A percentile compares a stretch with the other conserved stretches of the same genome.
phyloP scores from a whole-genome alignment of 2,888 invertebrate genomes.

The Agrilus mali region DNA sequence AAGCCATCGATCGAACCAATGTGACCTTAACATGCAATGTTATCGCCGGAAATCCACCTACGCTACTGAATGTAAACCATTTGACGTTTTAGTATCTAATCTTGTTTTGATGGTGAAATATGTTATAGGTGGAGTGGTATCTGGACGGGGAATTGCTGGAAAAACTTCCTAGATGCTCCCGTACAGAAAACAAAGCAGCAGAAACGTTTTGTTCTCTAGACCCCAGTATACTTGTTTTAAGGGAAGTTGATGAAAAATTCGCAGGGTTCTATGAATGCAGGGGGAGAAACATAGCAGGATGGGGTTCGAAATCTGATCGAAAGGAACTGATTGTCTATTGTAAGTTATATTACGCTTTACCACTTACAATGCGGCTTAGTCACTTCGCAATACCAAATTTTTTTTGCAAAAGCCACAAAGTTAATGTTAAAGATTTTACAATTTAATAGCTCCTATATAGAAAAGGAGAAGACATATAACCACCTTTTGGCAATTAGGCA shows the following conservation, averaged over 20 bases:
- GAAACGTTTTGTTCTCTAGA: conserved; percentile 71
- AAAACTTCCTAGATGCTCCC: conserved; percentile 71
- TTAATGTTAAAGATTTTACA: no score
- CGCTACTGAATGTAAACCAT: conserved; percentile 48
- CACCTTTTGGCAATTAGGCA: no score
- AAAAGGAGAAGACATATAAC: no score
- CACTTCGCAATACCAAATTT: no score
- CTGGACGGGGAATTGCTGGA: conserved; percentile 71
- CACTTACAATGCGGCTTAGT: no score
- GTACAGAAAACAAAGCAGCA: conserved; percentile 35
- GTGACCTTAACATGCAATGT: conserved; percentile 75
- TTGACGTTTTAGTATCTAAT: conserved; percentile 4
- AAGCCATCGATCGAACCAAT: conserved; percentile 65
- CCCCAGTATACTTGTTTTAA: conserved; percentile 71
- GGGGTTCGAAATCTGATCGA: conserved; percentile 68
- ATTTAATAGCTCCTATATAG: no score
- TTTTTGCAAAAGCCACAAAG: no score
- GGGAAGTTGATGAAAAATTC: conserved; percentile 76
- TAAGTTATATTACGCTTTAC: conserved; percentile 36
- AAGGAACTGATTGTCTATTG: conserved; percentile 72
- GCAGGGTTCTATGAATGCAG: conserved; percentile 91
- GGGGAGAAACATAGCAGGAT: conserved; percentile 79
- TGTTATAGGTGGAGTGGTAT: conserved; percentile 56
- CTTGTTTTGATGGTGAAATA: neutral
- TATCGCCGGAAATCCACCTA: conserved; percentile 63